Conservation (phyloP, 2,797 vertebrate species). For the Pseudomugil tenellus region DNA sequence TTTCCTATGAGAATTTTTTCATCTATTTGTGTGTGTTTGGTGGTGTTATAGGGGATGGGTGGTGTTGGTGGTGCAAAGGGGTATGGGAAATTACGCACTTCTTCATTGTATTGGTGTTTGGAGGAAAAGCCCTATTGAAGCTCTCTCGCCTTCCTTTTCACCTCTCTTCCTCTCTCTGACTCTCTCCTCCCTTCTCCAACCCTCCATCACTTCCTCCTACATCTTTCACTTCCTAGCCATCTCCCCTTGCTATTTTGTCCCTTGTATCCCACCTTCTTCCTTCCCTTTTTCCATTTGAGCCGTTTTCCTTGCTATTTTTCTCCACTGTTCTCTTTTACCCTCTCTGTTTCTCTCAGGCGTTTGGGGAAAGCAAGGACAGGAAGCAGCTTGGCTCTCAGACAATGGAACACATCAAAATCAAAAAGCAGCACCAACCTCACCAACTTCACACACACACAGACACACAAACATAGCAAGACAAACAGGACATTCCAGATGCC, state of each 20-base stretch:
- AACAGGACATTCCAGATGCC: conserved; percentile 88
- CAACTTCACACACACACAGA: conserved; percentile 67
- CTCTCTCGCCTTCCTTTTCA: conserved; percentile 75
- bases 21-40: conserved; percentile 43
- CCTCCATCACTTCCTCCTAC: conserved; percentile 63
- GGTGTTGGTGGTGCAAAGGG: conserved; percentile 34
- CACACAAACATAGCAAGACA: conserved; percentile 80
- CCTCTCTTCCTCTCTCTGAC: conserved; percentile 71
- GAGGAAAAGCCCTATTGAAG: conserved; percentile 83
- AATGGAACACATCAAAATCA: conserved; percentile 88
- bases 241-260: conserved; percentile 22
- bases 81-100: conserved; percentile 82
- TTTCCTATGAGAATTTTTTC: conserved; percentile 57
- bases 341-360: conserved; percentile 68
- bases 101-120: conserved; percentile 82
- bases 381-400: conserved; percentile 86
- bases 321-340: conserved; percentile 36
- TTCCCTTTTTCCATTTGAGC: conserved; percentile 41
- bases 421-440: conserved; percentile 82
- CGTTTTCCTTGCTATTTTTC: conserved; percentile 42
- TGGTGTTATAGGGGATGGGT: conserved; percentile 21
- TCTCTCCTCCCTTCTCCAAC: conserved; percentile 66
- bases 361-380: conserved; percentile 76
- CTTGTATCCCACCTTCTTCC: conserved; percentile 23
- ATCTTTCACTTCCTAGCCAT: conserved; percentile 28